phyloP scores from a whole-genome alignment of 2,113 vertebrate genomes.

The Takifugu flavidus region DNA sequence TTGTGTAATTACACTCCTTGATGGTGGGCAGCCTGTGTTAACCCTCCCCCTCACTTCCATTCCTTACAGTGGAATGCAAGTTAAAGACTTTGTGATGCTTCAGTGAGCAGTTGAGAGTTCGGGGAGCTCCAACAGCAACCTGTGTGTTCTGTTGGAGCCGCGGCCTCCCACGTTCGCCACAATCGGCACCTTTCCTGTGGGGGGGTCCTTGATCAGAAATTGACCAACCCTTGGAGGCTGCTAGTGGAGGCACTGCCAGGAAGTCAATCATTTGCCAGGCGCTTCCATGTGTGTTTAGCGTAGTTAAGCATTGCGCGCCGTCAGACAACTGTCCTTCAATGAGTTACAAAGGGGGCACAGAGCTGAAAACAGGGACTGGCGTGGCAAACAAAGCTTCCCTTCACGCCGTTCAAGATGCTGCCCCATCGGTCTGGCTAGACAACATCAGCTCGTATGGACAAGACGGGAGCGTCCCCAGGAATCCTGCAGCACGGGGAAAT shows the following conservation, averaged over 20 bases:
- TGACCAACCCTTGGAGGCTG: constrained; percentile 19
- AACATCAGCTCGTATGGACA: constrained; percentile 31
- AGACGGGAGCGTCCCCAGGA: constrained; percentile 26
- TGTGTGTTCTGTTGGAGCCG: constrained; percentile 24
- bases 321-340: constrained; percentile 51
- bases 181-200: constrained; percentile 33
- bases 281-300: constrained; percentile 42
- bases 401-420: constrained; percentile 56
- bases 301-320: constrained; percentile 57
- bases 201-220: constrained; percentile 25
- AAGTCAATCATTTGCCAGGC: constrained; percentile 65
- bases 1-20: constrained; percentile 44
- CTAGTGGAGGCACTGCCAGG: constrained; percentile 48
- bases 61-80: constrained; percentile 15
- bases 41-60: constrained; percentile 32
- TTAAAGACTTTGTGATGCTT: constrained; percentile 35
- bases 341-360: constrained; percentile 42
- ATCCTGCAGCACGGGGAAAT: constrained; percentile 3
- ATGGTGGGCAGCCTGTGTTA: constrained; percentile 19
- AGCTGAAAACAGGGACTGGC: constrained; percentile 39
- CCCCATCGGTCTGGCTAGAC: constrained; percentile 33
- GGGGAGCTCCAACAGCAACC: constrained; percentile 24
- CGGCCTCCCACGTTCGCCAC: constrained; percentile 45
- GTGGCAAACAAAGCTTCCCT: constrained; percentile 53
- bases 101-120: constrained; percentile 23